Base-by-base conservation (phyloP, 2,113 vertebrate species). In the Lophius piscatorius region DNA sequence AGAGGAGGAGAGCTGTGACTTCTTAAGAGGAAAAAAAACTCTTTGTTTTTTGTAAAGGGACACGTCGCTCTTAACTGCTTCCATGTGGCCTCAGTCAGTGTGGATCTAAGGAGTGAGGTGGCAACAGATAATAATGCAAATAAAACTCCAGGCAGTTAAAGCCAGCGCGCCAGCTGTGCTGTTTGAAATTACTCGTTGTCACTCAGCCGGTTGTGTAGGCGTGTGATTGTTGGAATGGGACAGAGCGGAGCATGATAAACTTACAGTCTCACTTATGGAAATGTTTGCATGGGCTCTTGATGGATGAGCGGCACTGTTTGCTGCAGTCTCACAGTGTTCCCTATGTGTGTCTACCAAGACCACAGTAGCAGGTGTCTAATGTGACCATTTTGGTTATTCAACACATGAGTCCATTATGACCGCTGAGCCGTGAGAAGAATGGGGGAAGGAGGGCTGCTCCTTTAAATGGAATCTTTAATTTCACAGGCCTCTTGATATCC, bases 291-390 rank as follows among this genome's bases (percentile, higher is more conserved):
- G 84, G 74, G 73, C 76, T 84, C 62, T 61, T 81, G 83, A 89
- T 66, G 72, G 84, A 84, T 77, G 82, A 83, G 85, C 60, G 23
- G 41, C 81, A 63, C 83, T 87, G 76, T 84, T 80, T 63, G 75
- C 81, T 44, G 61, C 57, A 50, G 44, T 13, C 60, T 74, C 68
- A 83, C 56, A 87, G 82, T 57, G 73, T 54, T 65, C 50, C 77
- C 74, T 78, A 76, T 82, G 68, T 56, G 70, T 63, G 67, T 56
- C 78, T 66, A 64, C 56, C 57, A 74, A 65, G 61, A 78, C 70
- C 76, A 63, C 80, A 87, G 89, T 84, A 89, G 89, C 90, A 92
- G 91, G 88, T 91, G 90, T 86, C 83, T 91, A 91, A 90, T 91
- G 90, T 78, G 81, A 82, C 85, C 80, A 77, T 89, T 87, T 77